Base-by-base conservation (phyloP, 2,797 vertebrate genomes). In the Ptychadena robeensis region DNA sequence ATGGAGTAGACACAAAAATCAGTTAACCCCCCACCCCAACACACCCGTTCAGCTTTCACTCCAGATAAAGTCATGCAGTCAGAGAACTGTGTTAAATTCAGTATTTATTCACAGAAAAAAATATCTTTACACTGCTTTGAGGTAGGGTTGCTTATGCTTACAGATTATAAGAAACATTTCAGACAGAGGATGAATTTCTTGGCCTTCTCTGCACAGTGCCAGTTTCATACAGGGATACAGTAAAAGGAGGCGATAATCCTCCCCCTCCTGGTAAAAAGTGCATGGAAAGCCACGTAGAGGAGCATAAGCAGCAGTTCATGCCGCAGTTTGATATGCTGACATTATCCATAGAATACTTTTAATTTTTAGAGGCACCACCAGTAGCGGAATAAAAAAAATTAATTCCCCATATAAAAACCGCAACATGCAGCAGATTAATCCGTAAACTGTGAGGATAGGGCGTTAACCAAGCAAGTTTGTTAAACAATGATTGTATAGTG, bases 241-340 rank as follows among this genome's bases (percentile, higher is more conserved):
- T 57, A 61, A 61, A n/a, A 27, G 59, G 27, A 61, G 28, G 65
- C 11, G 34, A 78, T 11, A 27, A 77, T 34, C 25, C n/a, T 67
- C 8, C 32, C 22, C 27, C 37, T 44, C 28, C 57, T 80, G 68
- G 18, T 73, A 81, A 81, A 82, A 82, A 82, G 65, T 82, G 61
- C 86, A 90, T 66, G 74, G 40, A 22, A 81, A 91, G 93, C 37
- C 44, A 57, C 35, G 4, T 9, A 32, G 18, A 48, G 63, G 63
- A 77, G 63, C 61, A 38, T 48, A 31, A 22, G 37, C 63, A 48
- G 63, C 15, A 64, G 9, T 25, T 3, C 3, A 10, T 12, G 59
- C n/a, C 9, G 27, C 6, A 8, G 2, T 44, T 66, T 31, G 63
- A 67, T 34, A 31, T 18, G 15, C 30, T 10, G 57, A 30, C 57